Percentiles rank a stretch among this genome's conserved stretches.
phyloP scores from a whole-genome alignment of 2,888 invertebrate species.

The Colletes collaris region DNA sequence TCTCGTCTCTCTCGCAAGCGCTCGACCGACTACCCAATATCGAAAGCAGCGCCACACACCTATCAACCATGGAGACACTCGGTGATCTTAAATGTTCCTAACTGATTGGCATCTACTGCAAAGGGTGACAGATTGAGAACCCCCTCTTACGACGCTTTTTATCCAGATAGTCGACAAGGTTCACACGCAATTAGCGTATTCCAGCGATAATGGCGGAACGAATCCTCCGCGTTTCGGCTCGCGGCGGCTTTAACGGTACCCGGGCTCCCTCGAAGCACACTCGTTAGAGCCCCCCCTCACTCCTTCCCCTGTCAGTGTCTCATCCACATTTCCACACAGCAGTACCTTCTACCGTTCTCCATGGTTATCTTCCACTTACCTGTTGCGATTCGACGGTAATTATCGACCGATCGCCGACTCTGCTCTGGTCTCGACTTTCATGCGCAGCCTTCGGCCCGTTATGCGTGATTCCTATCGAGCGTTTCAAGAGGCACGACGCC shows the following conservation, averaged over 20 bases:
- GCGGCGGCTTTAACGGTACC: constrained; percentile 42
- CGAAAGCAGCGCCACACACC: too few relatives aligned
- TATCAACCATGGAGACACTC: too few relatives aligned
- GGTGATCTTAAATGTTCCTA: too few relatives aligned
- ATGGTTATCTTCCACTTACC: constrained; percentile 27
- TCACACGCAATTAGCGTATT: constrained; percentile 28
- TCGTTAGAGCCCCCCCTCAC: neutral
- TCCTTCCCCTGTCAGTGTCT: neutral
- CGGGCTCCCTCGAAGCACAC: neutral
- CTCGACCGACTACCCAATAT: too few relatives aligned
- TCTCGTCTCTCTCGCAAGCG: too few relatives aligned
- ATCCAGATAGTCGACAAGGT: too few relatives aligned
- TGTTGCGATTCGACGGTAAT: constrained; percentile 39
- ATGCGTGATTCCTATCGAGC: too few relatives aligned
- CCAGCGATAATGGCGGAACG: constrained; percentile 35
- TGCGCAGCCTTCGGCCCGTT: constrained; percentile 25
- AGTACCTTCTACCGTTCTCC: neutral
- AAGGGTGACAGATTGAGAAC: too few relatives aligned
- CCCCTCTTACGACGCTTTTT: neutral
- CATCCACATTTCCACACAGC: neutral
- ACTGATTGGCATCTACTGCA: too few relatives aligned
- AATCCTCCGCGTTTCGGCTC: constrained; percentile 24
- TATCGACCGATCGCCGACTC: constrained; percentile 21
- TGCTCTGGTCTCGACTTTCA: constrained; percentile 28
- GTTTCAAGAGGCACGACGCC: too few relatives aligned